Conservation (phyloP, 1,140 invertebrate genomes). For the Batillaria attramentaria region DNA sequence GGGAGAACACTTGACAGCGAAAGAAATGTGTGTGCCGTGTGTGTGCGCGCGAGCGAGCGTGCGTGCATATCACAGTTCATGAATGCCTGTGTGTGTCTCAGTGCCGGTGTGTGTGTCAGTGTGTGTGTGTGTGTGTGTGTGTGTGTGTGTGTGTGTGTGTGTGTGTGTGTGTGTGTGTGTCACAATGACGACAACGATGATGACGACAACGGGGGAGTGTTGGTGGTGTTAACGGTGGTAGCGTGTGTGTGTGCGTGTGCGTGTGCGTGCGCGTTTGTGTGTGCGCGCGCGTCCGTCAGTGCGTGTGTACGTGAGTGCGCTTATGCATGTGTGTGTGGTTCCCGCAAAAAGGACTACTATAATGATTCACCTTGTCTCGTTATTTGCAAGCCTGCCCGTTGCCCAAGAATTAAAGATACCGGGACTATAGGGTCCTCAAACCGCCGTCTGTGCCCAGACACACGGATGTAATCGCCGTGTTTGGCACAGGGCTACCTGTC, state of each 20-base stretch:
- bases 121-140: not conserved
- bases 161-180: slow-evolving; percentile 2
- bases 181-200: not conserved
- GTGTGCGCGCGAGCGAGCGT: too few species aligned
- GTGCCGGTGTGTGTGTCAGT: not conserved
- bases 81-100: not conserved
- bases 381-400: too few species aligned
- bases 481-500: too few species aligned
- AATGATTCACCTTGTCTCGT: too few species aligned
- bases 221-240: not conserved
- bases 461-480: too few species aligned
- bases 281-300: not conserved
- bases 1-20: too few species aligned
- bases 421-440: too few species aligned
- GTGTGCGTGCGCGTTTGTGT: not conserved
- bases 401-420: too few species aligned
- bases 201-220: not conserved
- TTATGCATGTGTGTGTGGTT: not conserved
- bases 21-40: too few species aligned
- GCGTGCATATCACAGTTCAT: too few species aligned
- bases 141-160: not conserved
- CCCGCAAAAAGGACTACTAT: too few species aligned
- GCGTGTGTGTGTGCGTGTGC: not conserved
- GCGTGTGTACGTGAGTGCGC: not conserved
- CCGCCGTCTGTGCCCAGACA: too few species aligned